phyloP scores from a whole-genome alignment of 1,140 invertebrate species.

The Caerostris extrusa region DNA sequence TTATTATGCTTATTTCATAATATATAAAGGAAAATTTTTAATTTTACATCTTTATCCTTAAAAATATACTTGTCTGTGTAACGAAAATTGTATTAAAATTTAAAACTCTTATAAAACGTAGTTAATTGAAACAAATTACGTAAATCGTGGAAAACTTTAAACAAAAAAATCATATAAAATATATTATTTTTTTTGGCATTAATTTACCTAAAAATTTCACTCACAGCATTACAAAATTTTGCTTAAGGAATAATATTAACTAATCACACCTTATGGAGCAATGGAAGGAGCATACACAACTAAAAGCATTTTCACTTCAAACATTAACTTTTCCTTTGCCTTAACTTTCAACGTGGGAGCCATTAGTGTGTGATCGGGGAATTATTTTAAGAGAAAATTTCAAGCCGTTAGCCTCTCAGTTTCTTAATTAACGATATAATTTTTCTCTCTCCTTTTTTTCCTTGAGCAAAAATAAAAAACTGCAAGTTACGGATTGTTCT shows the following conservation, averaged over 20 bases:
- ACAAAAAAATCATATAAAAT: too few species aligned
- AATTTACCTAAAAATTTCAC: too few species aligned
- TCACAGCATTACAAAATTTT: background rate
- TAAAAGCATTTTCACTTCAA: background rate
- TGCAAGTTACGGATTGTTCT: constrained; percentile 19
- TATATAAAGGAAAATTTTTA: too few species aligned
- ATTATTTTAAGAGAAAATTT: constrained; percentile 37
- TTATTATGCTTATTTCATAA: too few species aligned
- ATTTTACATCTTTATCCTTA: too few species aligned
- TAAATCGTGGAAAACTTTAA: too few species aligned
- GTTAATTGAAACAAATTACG: too few species aligned
- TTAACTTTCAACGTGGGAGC: constrained; percentile 52
- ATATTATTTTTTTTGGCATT: too few species aligned
- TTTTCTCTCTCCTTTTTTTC: background rate
- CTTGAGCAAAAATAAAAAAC: background rate
- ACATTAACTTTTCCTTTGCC: background rate
- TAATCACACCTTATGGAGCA: constrained; percentile 60
- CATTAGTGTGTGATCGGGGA: constrained; percentile 48
- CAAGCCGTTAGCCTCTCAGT: background rate
- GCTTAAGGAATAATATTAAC: background rate
- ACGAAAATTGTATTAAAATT: too few species aligned
- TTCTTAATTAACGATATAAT: constrained; percentile 56
- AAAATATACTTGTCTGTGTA: too few species aligned
- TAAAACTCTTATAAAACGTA: too few species aligned
- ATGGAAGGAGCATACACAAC: background rate